These are phyloP conservation scores for Amblyjoppa fuscipennis DNA, from an alignment of 2,888 invertebrate genomes.

Conservation along the genomic window DNA sequence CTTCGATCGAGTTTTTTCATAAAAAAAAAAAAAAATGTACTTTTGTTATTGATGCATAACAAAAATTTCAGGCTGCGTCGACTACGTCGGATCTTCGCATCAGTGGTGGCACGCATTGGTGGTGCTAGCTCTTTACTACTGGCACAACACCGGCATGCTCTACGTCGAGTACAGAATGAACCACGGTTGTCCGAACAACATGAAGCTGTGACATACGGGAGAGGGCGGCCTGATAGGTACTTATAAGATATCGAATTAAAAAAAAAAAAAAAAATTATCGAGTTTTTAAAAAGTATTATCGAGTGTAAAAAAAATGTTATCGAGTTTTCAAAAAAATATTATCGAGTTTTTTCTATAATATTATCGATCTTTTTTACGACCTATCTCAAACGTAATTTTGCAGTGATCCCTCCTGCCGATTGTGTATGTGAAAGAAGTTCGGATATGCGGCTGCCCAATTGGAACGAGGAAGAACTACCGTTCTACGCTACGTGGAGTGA, in stretches of 20 bases:
- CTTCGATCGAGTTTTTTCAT: background rate
- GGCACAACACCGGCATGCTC: conserved; percentile 96
- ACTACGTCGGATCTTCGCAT: conserved; percentile 97
- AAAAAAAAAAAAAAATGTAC: conserved; percentile 2
- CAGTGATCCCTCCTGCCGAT: conserved; percentile 57
- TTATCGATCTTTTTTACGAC: background rate
- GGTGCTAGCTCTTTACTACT: conserved; percentile 95
- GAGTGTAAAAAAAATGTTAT: too few species aligned
- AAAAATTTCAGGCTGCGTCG: conserved; percentile 89
- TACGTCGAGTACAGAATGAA: conserved; percentile 93
- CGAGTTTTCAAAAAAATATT: background rate
- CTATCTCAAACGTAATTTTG: background rate
- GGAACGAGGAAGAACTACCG: conserved; percentile 73
- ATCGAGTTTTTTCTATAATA: background rate
- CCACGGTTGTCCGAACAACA: conserved; percentile 90
- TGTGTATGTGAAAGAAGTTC: conserved; percentile 52
- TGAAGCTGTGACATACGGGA: conserved; percentile 88
- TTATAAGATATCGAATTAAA: background rate
- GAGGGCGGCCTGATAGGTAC: conserved; percentile 83
- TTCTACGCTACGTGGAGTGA: conserved; percentile 78
- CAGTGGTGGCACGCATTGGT: conserved; percentile 99
- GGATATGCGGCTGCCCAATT: conserved; percentile 73
- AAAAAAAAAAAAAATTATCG: too few species aligned
- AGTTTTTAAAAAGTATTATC: background rate
- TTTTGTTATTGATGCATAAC: conserved; percentile 13